Base-by-base conservation (phyloP, 2,113 vertebrate species). In the Sapayoa aenigma region DNA sequence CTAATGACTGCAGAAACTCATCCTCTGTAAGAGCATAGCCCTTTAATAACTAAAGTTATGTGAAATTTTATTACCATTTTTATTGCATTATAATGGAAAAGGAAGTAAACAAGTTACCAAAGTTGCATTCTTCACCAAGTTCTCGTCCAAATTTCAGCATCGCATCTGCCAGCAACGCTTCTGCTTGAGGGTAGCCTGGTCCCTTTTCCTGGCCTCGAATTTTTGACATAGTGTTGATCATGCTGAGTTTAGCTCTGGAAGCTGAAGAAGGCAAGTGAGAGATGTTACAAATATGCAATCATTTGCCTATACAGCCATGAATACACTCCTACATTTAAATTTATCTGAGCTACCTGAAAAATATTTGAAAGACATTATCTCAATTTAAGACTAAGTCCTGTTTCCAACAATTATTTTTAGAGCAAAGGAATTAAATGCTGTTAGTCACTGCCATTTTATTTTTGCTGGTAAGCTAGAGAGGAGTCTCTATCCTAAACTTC, bases 191-290 rank as follows among this genome's bases (percentile, higher is more conserved):
- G 85, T 99, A 99, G 58, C 99, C 99, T 1, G 99, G 99, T 21
- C 99, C 99, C 89, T 99, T 99, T 93, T 99, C 99, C 91, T 99
- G 99, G 7, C 99, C 99, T 12, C 99, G 98, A 73, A 99, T 99
- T 97, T 99, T 99, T n/a, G 99, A 99, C 99, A 99, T 99, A 79
- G 99, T 99, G 98, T 99, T 99, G 96, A 99, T 99, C 99, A 99
- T 99, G 97, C 98, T 99, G 98, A 99, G 99, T 98, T 99, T 99
- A 94, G 99, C 99, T 98, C 99, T 98, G 96, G 99, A 99, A 85
- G 99, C 99, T 99, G 96, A 92, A 85, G 80, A 25, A 96, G 39
- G 89, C 11, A 94, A 85, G 49, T 30, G 52, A 91, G 22, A 96
- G 50, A 90, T 30, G 37, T 96, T 89, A 91, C 23, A 79, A 84